Evolutionary conservation across 1,140 invertebrate species (phyloP).

Genomic region (Mylabris phalerata): DNA sequence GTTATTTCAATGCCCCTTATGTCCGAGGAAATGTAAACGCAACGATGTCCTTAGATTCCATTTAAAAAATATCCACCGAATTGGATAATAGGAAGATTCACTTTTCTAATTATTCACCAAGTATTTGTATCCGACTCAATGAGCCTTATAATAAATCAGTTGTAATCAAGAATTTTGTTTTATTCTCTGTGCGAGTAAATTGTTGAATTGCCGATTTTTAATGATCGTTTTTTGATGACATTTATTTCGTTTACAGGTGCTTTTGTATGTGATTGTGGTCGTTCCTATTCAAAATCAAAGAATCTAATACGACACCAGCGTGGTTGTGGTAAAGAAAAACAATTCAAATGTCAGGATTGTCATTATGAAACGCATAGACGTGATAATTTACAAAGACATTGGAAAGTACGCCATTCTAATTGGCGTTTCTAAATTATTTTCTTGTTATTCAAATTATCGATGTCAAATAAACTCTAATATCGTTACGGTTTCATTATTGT

Average conservation of each 20-base stretch:
- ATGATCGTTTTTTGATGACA: neutral
- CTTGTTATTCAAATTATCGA: slow-evolving; percentile 45
- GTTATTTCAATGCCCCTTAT: slow-evolving; percentile 45
- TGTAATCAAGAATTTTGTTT: too few relatives aligned
- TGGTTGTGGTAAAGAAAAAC: slow-evolving; percentile 22
- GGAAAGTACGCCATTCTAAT: slow-evolving; percentile 6
- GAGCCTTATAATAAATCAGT: too few relatives aligned
- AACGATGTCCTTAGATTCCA: slow-evolving; percentile 24
- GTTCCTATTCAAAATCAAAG: neutral
- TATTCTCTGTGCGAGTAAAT: too few relatives aligned
- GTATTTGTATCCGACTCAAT: too few relatives aligned
- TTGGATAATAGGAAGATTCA: neutral
- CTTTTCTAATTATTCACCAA: too few relatives aligned
- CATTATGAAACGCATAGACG: slow-evolving; percentile 19
- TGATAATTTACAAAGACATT: slow-evolving; percentile 19
- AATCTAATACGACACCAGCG: slow-evolving; percentile 2
- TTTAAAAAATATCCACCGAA: slow-evolving; percentile 11
- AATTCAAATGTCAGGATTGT: slow-evolving; percentile 17
- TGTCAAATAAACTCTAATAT: slow-evolving; percentile 39
- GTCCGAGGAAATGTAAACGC: slow-evolving; percentile 43
- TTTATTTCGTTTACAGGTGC: neutral
- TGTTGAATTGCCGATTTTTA: too few relatives aligned
- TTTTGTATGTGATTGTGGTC: slow-evolving; percentile 1
- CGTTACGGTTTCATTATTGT: too few relatives aligned
- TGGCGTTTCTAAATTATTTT: neutral